Percentiles rank a stretch among this genome's conserved stretches.
These are phyloP conservation scores for Ophion ventricosus DNA, from an alignment of 2,888 invertebrate genomes.

Conservation along the genomic window DNA sequence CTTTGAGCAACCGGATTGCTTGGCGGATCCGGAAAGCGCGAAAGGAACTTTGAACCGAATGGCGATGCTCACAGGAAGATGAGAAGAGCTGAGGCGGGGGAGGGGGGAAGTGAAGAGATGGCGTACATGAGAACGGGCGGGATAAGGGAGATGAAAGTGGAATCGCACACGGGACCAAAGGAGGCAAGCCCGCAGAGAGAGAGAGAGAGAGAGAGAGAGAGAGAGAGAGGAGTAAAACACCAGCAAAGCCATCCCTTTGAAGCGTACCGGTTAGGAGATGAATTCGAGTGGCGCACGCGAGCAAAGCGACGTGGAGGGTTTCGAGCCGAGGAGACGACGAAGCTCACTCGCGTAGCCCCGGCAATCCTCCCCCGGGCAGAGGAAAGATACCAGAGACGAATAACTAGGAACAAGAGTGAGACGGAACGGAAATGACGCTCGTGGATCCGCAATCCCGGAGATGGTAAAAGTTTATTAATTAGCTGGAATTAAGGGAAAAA, in stretches of 20 bases:
- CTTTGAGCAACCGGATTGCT: conserved; percentile 58
- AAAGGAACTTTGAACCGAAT: conserved; percentile 54
- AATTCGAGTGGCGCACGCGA: conserved; percentile 63
- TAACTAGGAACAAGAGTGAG: conserved; percentile 33
- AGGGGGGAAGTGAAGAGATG: conserved; percentile 13
- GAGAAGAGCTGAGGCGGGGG: not conserved
- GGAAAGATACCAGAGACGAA: conserved; percentile 52
- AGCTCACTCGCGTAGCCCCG: conserved; percentile 58
- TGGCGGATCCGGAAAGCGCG: conserved; percentile 43
- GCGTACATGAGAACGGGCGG: conserved; percentile 24
- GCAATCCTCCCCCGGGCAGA: conserved; percentile 52
- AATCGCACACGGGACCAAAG: conserved; percentile 34
- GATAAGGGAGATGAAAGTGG: conserved; percentile 32
- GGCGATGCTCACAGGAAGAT: conserved; percentile 22
- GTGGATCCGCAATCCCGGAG: conserved; percentile 65
- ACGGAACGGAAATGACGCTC: conserved; percentile 44
- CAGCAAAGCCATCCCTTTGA: conserved; percentile 45
- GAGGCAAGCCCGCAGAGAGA: conserved; percentile 33
- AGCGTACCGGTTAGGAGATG: conserved; percentile 66
- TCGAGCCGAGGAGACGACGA: conserved; percentile 74
- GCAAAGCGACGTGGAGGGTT: conserved; percentile 54
- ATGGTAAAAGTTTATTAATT: conserved; percentile 81
- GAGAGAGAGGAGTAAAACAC: conserved; percentile 16
- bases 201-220: conserved; percentile 31
- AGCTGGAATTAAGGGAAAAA: conserved; percentile 78